phyloP scores from a whole-genome alignment of 2,113 vertebrate species.

The Pao palembangensis region DNA sequence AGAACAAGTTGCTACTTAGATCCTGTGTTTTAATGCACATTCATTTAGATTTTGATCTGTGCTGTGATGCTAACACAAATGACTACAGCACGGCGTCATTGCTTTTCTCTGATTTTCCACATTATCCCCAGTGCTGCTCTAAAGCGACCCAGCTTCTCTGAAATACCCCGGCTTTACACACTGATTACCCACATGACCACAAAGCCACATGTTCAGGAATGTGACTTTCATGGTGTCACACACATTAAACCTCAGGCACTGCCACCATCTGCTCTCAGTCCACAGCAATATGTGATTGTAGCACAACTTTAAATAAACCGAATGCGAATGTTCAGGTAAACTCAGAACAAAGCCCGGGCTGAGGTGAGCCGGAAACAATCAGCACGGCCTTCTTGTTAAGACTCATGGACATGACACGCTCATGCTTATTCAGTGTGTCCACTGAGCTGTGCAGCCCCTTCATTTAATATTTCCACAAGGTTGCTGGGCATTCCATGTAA shows the following conservation, averaged over 20 bases:
- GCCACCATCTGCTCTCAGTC: constrained; percentile 21
- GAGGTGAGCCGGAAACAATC: constrained; percentile 43
- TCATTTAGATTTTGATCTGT: too few relatives aligned
- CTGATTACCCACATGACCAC: constrained; percentile 15
- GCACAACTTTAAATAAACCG: constrained; percentile 1
- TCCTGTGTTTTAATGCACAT: too few relatives aligned
- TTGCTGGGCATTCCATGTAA: constrained; percentile 44
- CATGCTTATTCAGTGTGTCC: constrained; percentile 63
- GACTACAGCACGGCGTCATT: too few relatives aligned
- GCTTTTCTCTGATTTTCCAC: too few relatives aligned
- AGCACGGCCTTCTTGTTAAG: constrained; percentile 35
- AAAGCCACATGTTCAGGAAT: constrained; percentile 14
- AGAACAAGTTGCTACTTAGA: too few relatives aligned
- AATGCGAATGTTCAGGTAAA: constrained; percentile 1
- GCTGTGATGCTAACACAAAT: too few relatives aligned
- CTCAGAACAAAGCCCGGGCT: constrained; percentile 20
- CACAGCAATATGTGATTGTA: neutral
- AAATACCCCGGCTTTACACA: constrained; percentile 2
- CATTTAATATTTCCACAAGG: constrained; percentile 72
- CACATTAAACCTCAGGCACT: constrained; percentile 26
- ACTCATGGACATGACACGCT: constrained; percentile 40
- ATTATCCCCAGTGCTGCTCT: neutral
- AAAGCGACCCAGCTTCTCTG: constrained; percentile 2
- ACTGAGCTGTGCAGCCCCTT: constrained; percentile 65
- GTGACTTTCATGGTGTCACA: constrained; percentile 32